A percentile compares a stretch with the other conserved stretches of the same genome.
phyloP scores from a whole-genome alignment of 2,888 invertebrate species.

The Dolichopus griseipennis region DNA sequence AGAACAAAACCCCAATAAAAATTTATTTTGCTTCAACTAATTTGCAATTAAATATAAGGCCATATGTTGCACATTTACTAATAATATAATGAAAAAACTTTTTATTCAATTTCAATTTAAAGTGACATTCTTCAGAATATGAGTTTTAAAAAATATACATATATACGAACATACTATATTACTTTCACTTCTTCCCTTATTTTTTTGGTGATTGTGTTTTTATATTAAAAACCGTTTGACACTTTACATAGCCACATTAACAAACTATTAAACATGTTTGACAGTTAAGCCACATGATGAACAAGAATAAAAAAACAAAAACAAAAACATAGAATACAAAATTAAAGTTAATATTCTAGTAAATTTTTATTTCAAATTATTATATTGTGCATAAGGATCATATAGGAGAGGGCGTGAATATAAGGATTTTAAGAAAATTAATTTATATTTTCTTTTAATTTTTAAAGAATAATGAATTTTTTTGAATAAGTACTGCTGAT shows the following conservation, averaged over 20 bases:
- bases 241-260: constrained; percentile 6
- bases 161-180: background rate
- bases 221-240: background rate
- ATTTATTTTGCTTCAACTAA: background rate
- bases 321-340: too few species aligned
- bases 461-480: background rate
- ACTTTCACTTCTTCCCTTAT: background rate
- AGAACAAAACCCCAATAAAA: too few species aligned
- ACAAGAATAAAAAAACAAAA: background rate
- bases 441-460: background rate
- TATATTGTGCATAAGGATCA: too few species aligned
- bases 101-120: background rate
- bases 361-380: too few species aligned
- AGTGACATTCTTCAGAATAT: background rate
- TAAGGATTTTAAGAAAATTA: background rate
- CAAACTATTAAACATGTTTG: constrained; percentile 4
- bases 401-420: background rate
- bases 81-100: too few species aligned
- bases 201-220: background rate
- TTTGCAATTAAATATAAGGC: background rate
- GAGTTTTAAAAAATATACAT: too few species aligned
- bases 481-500: background rate
- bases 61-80: background rate
- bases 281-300: background rate
- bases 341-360: too few species aligned